phyloP scores from a whole-genome alignment of 2,888 invertebrate genomes.

The Imbricaverruca yamaguchii region DNA sequence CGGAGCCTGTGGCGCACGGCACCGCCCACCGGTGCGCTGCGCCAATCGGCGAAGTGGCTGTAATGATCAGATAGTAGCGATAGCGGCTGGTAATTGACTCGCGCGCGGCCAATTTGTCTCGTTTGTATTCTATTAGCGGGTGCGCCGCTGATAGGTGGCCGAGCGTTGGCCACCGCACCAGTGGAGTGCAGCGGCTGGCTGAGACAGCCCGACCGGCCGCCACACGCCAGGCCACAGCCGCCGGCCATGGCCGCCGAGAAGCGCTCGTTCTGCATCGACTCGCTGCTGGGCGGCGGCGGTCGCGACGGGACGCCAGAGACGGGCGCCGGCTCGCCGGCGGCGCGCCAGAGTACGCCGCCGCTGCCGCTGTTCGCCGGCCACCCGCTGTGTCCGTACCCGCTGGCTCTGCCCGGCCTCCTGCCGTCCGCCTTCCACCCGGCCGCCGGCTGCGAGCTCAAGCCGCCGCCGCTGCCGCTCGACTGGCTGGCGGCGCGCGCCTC shows the following conservation, averaged over 20 bases:
- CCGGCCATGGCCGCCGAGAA: slow-evolving; percentile 25
- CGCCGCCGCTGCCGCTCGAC: slow-evolving; percentile 2
- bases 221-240: not conserved
- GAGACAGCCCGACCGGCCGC: not conserved
- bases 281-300: slow-evolving; percentile 30
- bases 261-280: slow-evolving; percentile 33
- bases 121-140: slow-evolving; percentile 21
- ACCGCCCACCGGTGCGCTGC: not conserved
- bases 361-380: slow-evolving; percentile 3
- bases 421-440: not conserved
- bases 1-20: not conserved
- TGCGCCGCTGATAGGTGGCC: not conserved
- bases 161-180: not conserved
- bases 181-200: not conserved
- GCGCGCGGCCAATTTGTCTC: slow-evolving; percentile 19
- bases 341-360: not conserved
- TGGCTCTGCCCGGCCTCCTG: not conserved
- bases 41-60: slow-evolving; percentile 18
- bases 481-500: slow-evolving; percentile 5
- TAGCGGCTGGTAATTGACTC: slow-evolving; percentile 12
- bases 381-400: slow-evolving; percentile 8
- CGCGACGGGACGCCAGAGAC: slow-evolving; percentile 21
- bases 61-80: slow-evolving; percentile 21
- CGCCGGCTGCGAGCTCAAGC: not conserved
- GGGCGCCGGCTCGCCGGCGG: slow-evolving; percentile 19